These are phyloP conservation scores for Allacma fusca DNA, from an alignment of 2,888 invertebrate genomes.

Conservation along the genomic window DNA sequence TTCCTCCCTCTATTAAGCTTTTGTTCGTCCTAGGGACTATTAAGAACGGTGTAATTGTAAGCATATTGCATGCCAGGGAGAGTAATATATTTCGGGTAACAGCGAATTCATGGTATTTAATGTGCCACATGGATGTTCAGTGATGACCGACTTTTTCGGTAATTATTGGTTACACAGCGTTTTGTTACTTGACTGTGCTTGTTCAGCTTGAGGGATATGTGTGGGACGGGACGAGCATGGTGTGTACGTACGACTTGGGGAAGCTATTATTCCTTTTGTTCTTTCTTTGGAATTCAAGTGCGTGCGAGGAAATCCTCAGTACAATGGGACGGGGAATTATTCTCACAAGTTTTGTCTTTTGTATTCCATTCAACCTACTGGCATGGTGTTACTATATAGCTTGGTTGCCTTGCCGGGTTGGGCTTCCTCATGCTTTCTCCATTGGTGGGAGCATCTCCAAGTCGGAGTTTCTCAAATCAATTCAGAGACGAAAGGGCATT, in stretches of 20 bases:
- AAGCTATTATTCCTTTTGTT: not conserved
- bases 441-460: too few species aligned
- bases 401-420: not conserved
- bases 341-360: constrained; percentile 8
- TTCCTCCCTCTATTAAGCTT: too few species aligned
- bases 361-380: not conserved
- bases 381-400: not conserved
- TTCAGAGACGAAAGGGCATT: not conserved
- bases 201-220: not conserved
- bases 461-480: too few species aligned
- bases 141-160: constrained; percentile 16
- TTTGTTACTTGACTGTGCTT: not conserved
- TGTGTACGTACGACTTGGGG: not conserved
- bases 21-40: too few species aligned
- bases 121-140: constrained; percentile 7
- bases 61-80: too few species aligned
- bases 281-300: not conserved
- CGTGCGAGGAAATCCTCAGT: not conserved
- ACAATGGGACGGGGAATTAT: not conserved
- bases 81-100: too few species aligned
- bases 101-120: not conserved
- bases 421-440: too few species aligned
- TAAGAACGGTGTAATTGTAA: too few species aligned
- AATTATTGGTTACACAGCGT: not conserved
- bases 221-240: not conserved